Conservation (phyloP, 2,797 vertebrate genomes). For the Chelonia mydas region DNA sequence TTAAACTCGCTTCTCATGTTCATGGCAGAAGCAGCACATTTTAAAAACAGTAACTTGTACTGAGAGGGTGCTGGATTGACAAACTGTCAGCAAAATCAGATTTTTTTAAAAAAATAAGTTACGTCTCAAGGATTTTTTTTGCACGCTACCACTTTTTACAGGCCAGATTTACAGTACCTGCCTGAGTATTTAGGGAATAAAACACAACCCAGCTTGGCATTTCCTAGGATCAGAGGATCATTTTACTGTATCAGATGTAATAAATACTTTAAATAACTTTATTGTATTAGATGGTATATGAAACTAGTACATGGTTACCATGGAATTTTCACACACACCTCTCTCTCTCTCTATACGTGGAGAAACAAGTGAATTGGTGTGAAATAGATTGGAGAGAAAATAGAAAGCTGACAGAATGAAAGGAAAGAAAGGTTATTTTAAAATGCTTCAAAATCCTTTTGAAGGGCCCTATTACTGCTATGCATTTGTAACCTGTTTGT, state of each 20-base stretch:
- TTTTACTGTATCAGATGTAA: neutral
- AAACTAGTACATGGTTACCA: conserved; percentile 3
- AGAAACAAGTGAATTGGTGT: neutral
- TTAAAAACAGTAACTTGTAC: neutral
- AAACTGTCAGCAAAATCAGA: neutral
- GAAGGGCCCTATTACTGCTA: neutral
- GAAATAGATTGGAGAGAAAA: neutral
- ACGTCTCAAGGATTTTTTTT: neutral
- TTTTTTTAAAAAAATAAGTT: too few relatives aligned
- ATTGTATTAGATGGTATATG: neutral
- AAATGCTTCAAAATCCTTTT: neutral
- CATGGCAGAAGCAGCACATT: neutral
- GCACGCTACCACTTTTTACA: neutral
- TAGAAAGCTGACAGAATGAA: neutral
- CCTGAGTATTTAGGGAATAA: neutral
- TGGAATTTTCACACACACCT: neutral
- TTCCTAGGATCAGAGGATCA: neutral
- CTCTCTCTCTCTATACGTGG: neutral
- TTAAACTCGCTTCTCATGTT: neutral
- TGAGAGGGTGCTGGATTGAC: neutral
- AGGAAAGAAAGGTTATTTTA: neutral
- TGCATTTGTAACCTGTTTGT: neutral
- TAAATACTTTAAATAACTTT: neutral
- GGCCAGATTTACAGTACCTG: neutral
- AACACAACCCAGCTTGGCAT: neutral